Conservation (phyloP, 2,888 invertebrate genomes). For the Microctonus hyperodae region DNA sequence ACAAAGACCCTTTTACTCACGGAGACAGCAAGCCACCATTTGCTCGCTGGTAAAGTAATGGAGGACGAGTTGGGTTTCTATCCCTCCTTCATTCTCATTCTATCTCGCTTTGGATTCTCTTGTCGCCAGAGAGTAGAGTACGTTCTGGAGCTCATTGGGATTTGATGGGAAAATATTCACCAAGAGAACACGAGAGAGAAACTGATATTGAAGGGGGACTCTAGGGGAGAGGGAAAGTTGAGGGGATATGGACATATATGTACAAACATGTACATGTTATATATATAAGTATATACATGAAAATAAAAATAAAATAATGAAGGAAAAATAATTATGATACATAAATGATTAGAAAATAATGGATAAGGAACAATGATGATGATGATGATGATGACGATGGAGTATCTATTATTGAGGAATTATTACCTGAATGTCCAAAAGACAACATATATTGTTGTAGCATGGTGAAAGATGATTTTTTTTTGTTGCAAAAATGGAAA, state of each 20-base stretch:
- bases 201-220: not conserved
- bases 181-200: not conserved
- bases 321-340: not conserved
- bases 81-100: conserved; percentile 33
- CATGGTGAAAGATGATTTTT: not conserved
- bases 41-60: conserved; percentile 57
- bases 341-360: too few species aligned
- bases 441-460: conserved; percentile 1
- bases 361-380: too few species aligned
- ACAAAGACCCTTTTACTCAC: conserved; percentile 49
- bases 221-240: not conserved
- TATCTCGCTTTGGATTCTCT: conserved; percentile 28
- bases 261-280: not conserved
- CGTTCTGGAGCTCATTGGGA: not conserved
- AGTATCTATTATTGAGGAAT: too few species aligned
- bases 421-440: not conserved
- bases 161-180: conserved; percentile 1
- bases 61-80: conserved; percentile 54
- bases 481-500: too few species aligned
- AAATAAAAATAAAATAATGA: not conserved
- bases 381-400: not conserved
- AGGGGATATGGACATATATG: not conserved
- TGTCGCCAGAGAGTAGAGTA: conserved; percentile 26
- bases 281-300: not conserved
- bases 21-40: conserved; percentile 56